Percentiles rank a stretch among this genome's conserved stretches.
Evolutionary conservation across 2,113 vertebrate genomes (phyloP).

Genomic region (Pituophis catenifer): DNA sequence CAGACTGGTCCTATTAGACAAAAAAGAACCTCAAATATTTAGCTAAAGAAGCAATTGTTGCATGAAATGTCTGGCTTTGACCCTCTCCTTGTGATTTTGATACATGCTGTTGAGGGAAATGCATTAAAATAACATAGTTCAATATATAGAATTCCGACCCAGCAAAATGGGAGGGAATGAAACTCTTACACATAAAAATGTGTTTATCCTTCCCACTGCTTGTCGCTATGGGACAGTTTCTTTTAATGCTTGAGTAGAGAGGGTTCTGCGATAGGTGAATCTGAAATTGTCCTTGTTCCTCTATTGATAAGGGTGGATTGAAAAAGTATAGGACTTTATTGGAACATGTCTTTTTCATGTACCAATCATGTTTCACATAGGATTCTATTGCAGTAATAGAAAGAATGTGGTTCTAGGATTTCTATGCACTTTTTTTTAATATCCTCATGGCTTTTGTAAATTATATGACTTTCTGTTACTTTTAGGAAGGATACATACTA

Average conservation of each 20-base stretch:
- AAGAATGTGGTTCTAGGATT: not conserved
- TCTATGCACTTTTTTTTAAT: not conserved
- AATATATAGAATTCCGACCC: not conserved
- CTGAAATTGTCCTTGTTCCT: not conserved
- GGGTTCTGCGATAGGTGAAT: not conserved
- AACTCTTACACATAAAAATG: not conserved
- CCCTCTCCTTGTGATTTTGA: not conserved
- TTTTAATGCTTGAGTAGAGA: not conserved
- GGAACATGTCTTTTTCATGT: not conserved
- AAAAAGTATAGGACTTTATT: not conserved
- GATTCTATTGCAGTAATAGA: not conserved
- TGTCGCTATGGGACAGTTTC: not conserved
- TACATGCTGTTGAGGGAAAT: not conserved
- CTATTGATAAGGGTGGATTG: not conserved
- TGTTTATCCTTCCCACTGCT: not conserved
- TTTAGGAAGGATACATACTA: not conserved
- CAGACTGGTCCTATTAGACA: not conserved
- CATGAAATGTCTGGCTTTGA: not conserved
- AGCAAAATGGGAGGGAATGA: not conserved
- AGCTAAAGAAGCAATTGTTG: not conserved
- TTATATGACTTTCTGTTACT: not conserved
- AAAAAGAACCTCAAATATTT: not conserved
- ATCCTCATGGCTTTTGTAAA: not conserved
- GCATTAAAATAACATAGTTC: not conserved
- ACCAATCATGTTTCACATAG: not conserved